Evolutionary conservation across 2,797 vertebrate species (phyloP).

Genomic region (Periophthalmus magnuspinnatus): DNA sequence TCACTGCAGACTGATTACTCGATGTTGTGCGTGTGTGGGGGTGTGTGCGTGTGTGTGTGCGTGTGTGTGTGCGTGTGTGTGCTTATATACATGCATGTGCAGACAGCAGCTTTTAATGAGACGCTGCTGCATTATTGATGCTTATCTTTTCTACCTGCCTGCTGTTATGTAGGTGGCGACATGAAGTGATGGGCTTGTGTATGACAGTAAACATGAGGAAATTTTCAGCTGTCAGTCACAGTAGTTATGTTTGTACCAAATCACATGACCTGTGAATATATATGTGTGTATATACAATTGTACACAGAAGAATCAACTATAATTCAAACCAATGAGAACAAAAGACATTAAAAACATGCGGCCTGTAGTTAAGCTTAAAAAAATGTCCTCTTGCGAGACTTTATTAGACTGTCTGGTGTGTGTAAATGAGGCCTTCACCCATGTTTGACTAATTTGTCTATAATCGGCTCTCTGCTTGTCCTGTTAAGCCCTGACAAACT

Average conservation of each 20-base stretch:
- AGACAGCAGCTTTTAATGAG: slow-evolving; percentile 71
- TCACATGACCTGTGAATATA: not conserved
- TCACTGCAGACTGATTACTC: slow-evolving; percentile 68
- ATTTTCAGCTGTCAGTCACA: slow-evolving; percentile 1
- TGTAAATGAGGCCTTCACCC: not conserved
- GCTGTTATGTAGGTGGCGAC: slow-evolving; percentile 66
- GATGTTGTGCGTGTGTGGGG: slow-evolving; percentile 17
- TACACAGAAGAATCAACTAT: too few species aligned
- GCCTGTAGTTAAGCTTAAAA: too few species aligned
- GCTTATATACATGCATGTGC: slow-evolving; percentile 48
- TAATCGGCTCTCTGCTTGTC: slow-evolving; percentile 14
- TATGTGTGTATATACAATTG: not conserved
- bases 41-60: slow-evolving; percentile 18
- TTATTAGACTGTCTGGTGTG: not conserved
- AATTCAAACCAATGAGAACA: too few species aligned
- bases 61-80: slow-evolving; percentile 14
- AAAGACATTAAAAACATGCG: too few species aligned
- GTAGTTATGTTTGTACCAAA: not conserved
- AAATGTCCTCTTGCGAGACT: too few species aligned
- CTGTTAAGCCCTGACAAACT: slow-evolving; percentile 26
- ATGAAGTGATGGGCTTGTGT: slow-evolving; percentile 26
- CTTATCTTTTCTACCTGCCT: slow-evolving; percentile 67
- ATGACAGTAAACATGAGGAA: not conserved
- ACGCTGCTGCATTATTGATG: slow-evolving; percentile 82
- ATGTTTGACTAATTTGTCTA: not conserved